These are phyloP conservation scores for Tautogolabrus adspersus DNA, from an alignment of 2,113 vertebrate species.

Conservation along the genomic window DNA sequence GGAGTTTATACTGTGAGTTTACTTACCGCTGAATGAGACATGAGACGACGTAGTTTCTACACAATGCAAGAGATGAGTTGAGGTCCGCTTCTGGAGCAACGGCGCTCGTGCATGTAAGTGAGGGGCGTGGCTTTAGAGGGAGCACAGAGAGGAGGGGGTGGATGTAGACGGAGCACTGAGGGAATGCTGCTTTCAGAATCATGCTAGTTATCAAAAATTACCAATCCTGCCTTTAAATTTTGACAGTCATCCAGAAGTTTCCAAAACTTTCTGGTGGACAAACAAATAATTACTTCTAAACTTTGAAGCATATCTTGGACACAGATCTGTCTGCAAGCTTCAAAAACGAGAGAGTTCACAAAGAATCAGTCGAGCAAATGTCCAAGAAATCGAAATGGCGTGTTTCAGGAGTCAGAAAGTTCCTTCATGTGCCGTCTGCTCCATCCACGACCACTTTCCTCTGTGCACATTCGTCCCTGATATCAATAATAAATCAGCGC, in stretches of 20 bases:
- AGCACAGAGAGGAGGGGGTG: no score
- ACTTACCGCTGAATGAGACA: no score
- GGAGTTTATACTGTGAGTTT: no score
- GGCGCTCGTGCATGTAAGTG: no score
- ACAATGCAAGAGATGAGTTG: no score
- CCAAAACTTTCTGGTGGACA: neutral
- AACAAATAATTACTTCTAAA: neutral
- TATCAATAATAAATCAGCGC: slow-evolving; percentile 74
- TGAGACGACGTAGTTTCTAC: no score
- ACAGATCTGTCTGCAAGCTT: neutral
- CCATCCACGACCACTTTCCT: slow-evolving; percentile 25
- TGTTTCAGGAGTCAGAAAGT: slow-evolving; percentile 3
- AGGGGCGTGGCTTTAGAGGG: no score
- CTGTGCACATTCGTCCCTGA: slow-evolving; percentile 23
- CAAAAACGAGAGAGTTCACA: neutral
- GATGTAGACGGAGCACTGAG: no score
- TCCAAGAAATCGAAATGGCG: neutral
- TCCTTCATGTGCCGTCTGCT: slow-evolving; percentile 24
- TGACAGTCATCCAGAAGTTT: neutral
- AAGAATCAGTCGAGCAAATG: neutral
- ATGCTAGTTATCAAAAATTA: no score
- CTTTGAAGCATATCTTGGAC: neutral
- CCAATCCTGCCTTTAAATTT: neutral
- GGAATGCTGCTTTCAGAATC: no score
- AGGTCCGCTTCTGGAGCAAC: no score